Evolutionary conservation across 2,113 vertebrate species (phyloP).

Genomic region (Tauraco erythrolophus): DNA sequence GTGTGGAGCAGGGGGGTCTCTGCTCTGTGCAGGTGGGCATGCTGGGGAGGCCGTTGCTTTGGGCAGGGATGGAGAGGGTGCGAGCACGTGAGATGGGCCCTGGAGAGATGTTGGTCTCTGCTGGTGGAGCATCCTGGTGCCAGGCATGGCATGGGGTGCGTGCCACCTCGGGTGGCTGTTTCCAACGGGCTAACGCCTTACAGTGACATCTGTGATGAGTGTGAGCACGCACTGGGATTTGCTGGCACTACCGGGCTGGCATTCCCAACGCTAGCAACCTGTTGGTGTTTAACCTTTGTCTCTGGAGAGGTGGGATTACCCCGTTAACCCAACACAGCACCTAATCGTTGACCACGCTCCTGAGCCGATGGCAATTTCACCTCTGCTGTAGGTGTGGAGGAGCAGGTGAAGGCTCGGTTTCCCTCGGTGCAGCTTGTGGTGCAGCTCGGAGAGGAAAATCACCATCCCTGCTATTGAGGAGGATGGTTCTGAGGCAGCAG

Average conservation of each 20-base stretch:
- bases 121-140: not conserved
- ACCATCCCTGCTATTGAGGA: not conserved
- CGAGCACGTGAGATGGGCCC: accelerated
- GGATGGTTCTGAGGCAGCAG: not conserved
- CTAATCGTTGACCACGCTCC: not conserved
- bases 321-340: not conserved
- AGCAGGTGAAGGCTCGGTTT: accelerated
- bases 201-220: not conserved
- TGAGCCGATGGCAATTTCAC: not conserved
- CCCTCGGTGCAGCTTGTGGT: accelerated
- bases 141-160: accelerated
- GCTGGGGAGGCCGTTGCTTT: accelerated
- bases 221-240: not conserved
- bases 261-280: not conserved
- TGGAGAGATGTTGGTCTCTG: not conserved
- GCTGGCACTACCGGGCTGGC: accelerated
- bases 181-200: not conserved
- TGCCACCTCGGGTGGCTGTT: not conserved
- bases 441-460: accelerated
- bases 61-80: not conserved
- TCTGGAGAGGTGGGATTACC: not conserved
- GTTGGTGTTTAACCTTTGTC: not conserved
- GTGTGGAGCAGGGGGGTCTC: not conserved
- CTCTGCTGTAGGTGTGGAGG: accelerated
- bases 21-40: not conserved